Base-by-base conservation (phyloP, 92 coral and sea anemone genomes). In the Desmophyllum pertusum region DNA sequence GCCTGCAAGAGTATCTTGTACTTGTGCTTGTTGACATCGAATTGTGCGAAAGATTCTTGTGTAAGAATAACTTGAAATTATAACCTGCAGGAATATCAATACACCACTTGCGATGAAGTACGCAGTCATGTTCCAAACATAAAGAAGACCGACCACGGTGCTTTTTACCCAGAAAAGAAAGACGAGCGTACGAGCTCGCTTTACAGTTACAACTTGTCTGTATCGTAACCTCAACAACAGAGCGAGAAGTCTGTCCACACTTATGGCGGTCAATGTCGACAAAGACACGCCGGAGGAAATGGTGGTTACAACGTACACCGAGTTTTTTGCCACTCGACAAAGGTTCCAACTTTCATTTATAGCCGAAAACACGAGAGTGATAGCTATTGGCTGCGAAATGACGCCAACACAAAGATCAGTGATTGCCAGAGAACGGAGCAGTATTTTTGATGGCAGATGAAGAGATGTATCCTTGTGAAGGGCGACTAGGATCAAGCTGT, bases 361-460 rank as follows among this genome's bases (percentile, higher is more conserved):
- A 23, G 31, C 53, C 1, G 76, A 21, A 5, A 38, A 19, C 11
- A 23, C 10, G 3, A 40, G 23, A 23, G 8, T 19, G 10, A 43
- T 21, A 3, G 51, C 31, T 42, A 19, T 33, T n/a, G 76, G 76
- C 50, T 19, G 53, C 8, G 35, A n/a, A n/a, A 71, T 23, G 6
- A 71, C 29, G 33, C 76, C 76, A 71, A 25, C 51, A 33, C 35
- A 71, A 43, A 71, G 76, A 41, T 71, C 76, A 9, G 76, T 71
- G 37, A 71, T 17, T 39, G 76, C 17, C 36, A 71, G 48, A 11
- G 13, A 9, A 6, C 50, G 33, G 39, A 71, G 36, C 53, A 71
- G 7, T 3, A 71, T 17, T 40, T 71, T 71, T 38, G 76, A 71
- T n/a, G 76, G 33, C 30, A 52, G 53, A 37, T 71, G 15, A 21